Evolutionary conservation across 2,113 vertebrate genomes (phyloP).

Genomic region (Solea senegalensis): DNA sequence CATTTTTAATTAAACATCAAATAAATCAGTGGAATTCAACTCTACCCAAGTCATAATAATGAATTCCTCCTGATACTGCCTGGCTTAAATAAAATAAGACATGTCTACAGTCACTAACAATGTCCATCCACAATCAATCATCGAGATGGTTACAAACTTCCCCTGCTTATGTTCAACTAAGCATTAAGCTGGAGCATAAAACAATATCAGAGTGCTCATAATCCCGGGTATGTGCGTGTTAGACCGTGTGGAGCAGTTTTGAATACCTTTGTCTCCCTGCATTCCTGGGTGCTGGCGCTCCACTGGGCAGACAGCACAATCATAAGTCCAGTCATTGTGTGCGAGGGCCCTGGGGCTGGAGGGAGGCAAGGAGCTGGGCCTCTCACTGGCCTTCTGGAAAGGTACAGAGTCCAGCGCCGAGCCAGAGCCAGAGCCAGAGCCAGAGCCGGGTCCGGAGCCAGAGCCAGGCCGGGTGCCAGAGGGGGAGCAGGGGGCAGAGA

Average conservation of each 20-base stretch:
- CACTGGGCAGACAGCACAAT: constrained; percentile 66
- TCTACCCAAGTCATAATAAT: no score
- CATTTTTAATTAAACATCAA: no score
- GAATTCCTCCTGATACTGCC: not conserved
- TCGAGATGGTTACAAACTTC: constrained; percentile 10
- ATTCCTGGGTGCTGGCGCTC: constrained; percentile 74
- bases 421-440: constrained; percentile 45
- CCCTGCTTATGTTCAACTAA: constrained; percentile 16
- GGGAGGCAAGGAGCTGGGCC: constrained; percentile 78
- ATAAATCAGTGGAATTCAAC: no score
- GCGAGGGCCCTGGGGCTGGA: constrained; percentile 72
- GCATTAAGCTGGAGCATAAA: constrained; percentile 23
- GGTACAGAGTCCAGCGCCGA: constrained; percentile 54
- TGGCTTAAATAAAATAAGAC: not conserved
- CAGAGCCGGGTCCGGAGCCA: constrained; percentile 36
- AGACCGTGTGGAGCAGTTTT: constrained; percentile 33
- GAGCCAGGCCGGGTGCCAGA: constrained; percentile 46
- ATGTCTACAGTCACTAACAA: constrained; percentile 23
- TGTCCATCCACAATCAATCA: constrained; percentile 27
- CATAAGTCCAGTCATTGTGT: constrained; percentile 77
- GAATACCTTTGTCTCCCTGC: constrained; percentile 77
- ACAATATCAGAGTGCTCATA: constrained; percentile 39
- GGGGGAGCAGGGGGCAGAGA: constrained; percentile 74
- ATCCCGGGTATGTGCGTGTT: constrained; percentile 18
- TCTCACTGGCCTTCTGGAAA: constrained; percentile 66